phyloP scores from a whole-genome alignment of 2,797 vertebrate species.

The Brachyalestes nurse region DNA sequence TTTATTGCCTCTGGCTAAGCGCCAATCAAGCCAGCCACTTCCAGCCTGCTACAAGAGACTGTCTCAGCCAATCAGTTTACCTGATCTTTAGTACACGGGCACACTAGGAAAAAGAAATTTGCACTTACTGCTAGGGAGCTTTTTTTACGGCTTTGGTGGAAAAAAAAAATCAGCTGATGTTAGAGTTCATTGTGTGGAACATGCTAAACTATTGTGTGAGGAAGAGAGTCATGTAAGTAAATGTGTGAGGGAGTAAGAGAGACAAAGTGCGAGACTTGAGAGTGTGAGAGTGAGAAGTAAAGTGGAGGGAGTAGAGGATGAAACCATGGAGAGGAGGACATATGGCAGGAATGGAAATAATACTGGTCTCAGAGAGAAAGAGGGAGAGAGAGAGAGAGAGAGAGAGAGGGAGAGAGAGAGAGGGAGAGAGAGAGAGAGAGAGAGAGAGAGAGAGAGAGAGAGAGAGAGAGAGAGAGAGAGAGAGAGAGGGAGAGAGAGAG shows the following conservation, averaged over 20 bases:
- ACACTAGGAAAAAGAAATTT: constrained; percentile 67
- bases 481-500: neutral
- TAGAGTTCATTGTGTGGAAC: constrained; percentile 69
- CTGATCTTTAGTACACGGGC: constrained; percentile 66
- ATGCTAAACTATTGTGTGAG: constrained; percentile 57
- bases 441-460: too few relatives aligned
- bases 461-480: neutral
- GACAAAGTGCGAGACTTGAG: constrained; percentile 33
- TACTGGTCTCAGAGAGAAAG: neutral
- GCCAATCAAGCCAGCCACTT: constrained; percentile 65
- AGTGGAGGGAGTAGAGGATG: neutral
- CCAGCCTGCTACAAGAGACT: constrained; percentile 61
- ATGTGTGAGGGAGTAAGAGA: constrained; percentile 38
- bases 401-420: too few relatives aligned
- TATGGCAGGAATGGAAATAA: neutral
- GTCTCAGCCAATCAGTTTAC: constrained; percentile 72
- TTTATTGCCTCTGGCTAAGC: constrained; percentile 69
- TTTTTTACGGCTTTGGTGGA: constrained; percentile 70
- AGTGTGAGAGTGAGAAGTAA: constrained; percentile 34
- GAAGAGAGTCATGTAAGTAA: constrained; percentile 10
- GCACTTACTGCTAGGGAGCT: constrained; percentile 65
- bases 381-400: too few relatives aligned
- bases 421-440: too few relatives aligned
- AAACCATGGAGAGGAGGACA: neutral
- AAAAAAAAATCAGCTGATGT: constrained; percentile 63